Evolutionary conservation across 2,888 invertebrate genomes (phyloP).

Genomic region (Apotomis betuletana): DNA sequence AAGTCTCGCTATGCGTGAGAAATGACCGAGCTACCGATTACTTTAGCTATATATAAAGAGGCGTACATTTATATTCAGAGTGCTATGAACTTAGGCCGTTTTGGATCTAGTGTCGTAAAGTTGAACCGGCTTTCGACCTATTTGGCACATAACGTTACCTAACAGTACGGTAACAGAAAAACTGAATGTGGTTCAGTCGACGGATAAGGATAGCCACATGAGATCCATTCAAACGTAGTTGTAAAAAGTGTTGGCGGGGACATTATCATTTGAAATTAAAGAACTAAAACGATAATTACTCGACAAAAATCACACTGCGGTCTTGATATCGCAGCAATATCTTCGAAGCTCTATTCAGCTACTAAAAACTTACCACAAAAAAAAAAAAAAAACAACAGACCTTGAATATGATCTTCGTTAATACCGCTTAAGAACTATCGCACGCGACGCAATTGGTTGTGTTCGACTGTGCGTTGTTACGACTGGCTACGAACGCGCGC

Average conservation of each 20-base stretch:
- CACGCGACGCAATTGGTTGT: too few species aligned
- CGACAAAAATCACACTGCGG: too few species aligned
- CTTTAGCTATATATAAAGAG: background rate
- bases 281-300: too few species aligned
- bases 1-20: slow-evolving; percentile 25
- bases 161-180: slow-evolving; percentile 49
- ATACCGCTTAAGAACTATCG: too few species aligned
- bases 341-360: too few species aligned
- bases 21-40: slow-evolving; percentile 15
- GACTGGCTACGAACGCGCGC: too few species aligned
- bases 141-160: slow-evolving; percentile 62
- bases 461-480: too few species aligned
- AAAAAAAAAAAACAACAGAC: too few species aligned
- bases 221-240: slow-evolving; percentile 1
- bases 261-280: too few species aligned
- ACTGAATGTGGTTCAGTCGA: slow-evolving; percentile 47
- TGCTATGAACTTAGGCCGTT: background rate
- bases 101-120: slow-evolving; percentile 16
- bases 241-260: background rate
- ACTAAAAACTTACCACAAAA: too few species aligned
- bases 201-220: slow-evolving; percentile 26
- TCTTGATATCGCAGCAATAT: too few species aligned
- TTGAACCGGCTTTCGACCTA: slow-evolving; percentile 45
- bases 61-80: background rate
- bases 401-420: too few species aligned